These are phyloP conservation scores for Asteroscopus sphinx DNA, from an alignment of 2,888 invertebrate species.

Conservation along the genomic window DNA sequence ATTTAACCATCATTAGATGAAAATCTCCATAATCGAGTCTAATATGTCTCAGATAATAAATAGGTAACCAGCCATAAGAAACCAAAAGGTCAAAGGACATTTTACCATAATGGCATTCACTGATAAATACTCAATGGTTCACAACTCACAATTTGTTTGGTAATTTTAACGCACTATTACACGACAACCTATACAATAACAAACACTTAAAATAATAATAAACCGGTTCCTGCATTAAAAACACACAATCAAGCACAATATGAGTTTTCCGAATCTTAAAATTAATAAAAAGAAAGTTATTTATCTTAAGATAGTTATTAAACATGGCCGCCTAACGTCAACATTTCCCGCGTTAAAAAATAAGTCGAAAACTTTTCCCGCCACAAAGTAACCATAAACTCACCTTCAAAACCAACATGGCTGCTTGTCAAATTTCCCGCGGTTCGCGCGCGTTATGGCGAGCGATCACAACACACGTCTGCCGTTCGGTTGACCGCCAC, in stretches of 20 bases:
- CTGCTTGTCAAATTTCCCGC: slow-evolving; percentile 81
- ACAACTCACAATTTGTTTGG: slow-evolving; percentile 26
- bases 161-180: slow-evolving; percentile 39
- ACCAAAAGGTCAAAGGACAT: slow-evolving; percentile 36
- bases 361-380: slow-evolving; percentile 15
- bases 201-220: slow-evolving; percentile 34
- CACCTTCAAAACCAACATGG: slow-evolving; percentile 87
- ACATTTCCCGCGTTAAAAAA: slow-evolving; percentile 17
- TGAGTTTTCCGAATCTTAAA: neutral
- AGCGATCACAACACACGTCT: slow-evolving; percentile 76
- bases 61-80: slow-evolving; percentile 14
- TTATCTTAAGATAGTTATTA: too few relatives aligned
- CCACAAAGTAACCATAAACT: slow-evolving; percentile 63
- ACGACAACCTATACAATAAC: slow-evolving; percentile 20
- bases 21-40: too few relatives aligned
- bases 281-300: slow-evolving; percentile 4
- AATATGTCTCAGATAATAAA: too few relatives aligned
- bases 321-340: slow-evolving; percentile 1
- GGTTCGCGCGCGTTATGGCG: slow-evolving; percentile 74
- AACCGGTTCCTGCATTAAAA: slow-evolving; percentile 11
- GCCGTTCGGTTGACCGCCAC: slow-evolving; percentile 71
- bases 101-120: slow-evolving; percentile 19
- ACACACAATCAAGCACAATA: slow-evolving; percentile 6
- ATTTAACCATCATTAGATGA: too few relatives aligned
- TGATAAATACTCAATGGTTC: slow-evolving; percentile 23